Evolutionary conservation across 2,113 vertebrate genomes (phyloP).

Genomic region (Nothoprocta perdicaria): DNA sequence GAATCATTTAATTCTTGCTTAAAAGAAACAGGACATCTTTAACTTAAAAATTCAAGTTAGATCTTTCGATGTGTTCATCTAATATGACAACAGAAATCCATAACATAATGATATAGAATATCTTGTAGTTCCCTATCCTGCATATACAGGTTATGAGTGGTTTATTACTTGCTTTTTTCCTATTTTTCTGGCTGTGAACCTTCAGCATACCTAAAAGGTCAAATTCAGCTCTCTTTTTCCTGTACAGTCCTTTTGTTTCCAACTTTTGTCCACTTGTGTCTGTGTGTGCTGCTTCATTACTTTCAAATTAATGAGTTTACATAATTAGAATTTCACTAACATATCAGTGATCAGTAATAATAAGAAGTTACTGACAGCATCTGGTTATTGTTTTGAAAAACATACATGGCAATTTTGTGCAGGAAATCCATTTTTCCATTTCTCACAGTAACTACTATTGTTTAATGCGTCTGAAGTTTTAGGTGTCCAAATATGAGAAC

Average conservation of each 20-base stretch:
- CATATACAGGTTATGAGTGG: no score
- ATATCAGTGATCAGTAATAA: neutral
- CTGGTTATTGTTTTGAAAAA: neutral
- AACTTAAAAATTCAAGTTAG: no score
- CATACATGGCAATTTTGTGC: neutral
- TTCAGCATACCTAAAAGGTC: neutral
- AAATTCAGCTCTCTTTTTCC: neutral
- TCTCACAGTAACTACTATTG: neutral
- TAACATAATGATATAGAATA: no score
- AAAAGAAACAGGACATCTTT: no score
- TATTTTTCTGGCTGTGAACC: neutral
- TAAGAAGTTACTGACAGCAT: neutral
- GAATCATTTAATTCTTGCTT: no score
- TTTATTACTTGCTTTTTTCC: neutral
- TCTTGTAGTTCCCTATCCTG: no score
- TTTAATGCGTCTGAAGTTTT: neutral
- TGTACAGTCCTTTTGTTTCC: no score
- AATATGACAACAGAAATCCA: no score
- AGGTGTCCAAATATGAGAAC: neutral
- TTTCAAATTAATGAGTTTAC: neutral
- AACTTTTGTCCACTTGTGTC: no score
- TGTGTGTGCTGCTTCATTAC: no score
- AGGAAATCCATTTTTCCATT: neutral
- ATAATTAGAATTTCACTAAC: neutral
- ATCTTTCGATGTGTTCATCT: no score